Evolutionary conservation across 2,797 vertebrate genomes (phyloP).

Genomic region (Coregonus sp.): DNA sequence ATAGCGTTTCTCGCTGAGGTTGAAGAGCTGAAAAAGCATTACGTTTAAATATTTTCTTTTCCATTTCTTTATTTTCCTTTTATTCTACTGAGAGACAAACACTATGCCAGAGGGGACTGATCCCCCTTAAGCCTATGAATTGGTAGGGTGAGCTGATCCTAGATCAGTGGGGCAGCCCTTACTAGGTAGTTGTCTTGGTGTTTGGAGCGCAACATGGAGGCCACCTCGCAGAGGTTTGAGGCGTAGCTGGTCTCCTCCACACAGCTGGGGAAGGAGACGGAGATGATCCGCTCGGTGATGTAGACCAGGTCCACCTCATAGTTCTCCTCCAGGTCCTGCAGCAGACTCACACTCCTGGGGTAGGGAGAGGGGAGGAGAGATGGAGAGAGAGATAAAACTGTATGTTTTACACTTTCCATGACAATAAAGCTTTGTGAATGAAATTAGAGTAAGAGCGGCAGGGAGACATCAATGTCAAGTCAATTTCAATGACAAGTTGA

Average conservation of each 20-base stretch:
- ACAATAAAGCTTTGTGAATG: neutral
- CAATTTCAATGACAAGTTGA: too few species aligned
- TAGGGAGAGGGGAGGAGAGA: neutral
- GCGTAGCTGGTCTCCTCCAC: conserved; percentile 89
- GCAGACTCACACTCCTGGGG: conserved; percentile 83
- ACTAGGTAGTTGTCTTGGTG: conserved; percentile 95
- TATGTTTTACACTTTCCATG: neutral
- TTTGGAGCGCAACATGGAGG: conserved; percentile 97
- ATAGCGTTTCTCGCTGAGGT: conserved; percentile 90
- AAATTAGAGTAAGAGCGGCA: too few species aligned
- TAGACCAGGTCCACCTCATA: conserved; percentile 97
- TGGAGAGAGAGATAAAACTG: neutral
- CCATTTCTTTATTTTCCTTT: neutral
- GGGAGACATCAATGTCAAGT: too few species aligned
- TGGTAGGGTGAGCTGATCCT: neutral
- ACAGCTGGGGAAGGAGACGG: conserved; percentile 86
- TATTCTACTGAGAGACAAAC: neutral
- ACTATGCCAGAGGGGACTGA: neutral
- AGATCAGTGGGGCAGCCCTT: conserved; percentile 23
- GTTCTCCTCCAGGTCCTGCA: conserved; percentile 86
- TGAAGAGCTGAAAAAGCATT: conserved; percentile 83
- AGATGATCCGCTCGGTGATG: conserved; percentile 96
- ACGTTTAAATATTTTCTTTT: neutral
- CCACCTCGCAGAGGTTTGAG: conserved; percentile 92
- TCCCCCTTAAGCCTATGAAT: neutral